Evolutionary conservation across 2,888 invertebrate genomes (phyloP).

Genomic region (Endomychus coccineus): DNA sequence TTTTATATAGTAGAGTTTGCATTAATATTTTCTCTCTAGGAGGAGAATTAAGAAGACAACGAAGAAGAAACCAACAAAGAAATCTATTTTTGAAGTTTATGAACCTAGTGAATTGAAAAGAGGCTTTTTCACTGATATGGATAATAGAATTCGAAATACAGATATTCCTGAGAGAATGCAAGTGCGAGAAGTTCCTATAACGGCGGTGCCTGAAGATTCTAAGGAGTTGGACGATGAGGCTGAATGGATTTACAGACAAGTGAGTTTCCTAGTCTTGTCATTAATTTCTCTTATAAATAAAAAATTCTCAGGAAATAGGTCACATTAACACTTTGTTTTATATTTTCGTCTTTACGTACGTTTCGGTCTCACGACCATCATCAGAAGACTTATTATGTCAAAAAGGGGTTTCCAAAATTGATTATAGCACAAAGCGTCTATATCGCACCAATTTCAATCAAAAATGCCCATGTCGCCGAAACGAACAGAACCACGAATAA

Average conservation of each 20-base stretch:
- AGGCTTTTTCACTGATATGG: slow-evolving; percentile 90
- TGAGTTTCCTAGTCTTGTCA: slow-evolving; percentile 7
- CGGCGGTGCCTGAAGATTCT: slow-evolving; percentile 72
- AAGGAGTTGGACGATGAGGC: slow-evolving; percentile 90
- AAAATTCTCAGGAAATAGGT: too few species aligned
- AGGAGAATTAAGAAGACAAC: slow-evolving; percentile 65
- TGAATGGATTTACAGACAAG: slow-evolving; percentile 91
- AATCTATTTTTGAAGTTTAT: slow-evolving; percentile 88
- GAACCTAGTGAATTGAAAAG: slow-evolving; percentile 96
- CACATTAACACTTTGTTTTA: too few species aligned
- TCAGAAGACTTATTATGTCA: too few species aligned
- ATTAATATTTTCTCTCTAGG: slow-evolving; percentile 25
- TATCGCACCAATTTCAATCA: too few species aligned
- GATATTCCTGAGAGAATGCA: slow-evolving; percentile 92
- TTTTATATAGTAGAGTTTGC: too few species aligned
- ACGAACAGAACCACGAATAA: too few species aligned
- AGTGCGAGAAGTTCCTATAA: slow-evolving; percentile 79
- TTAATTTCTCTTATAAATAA: neutral
- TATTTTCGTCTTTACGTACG: too few species aligned
- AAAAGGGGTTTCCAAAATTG: too few species aligned
- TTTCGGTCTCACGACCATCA: too few species aligned
- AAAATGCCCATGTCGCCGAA: too few species aligned
- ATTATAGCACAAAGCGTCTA: too few species aligned
- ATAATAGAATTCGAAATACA: slow-evolving; percentile 82
- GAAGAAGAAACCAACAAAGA: slow-evolving; percentile 70